phyloP scores from a whole-genome alignment of 1,140 invertebrate species.

The Leptinotarsa defecta region DNA sequence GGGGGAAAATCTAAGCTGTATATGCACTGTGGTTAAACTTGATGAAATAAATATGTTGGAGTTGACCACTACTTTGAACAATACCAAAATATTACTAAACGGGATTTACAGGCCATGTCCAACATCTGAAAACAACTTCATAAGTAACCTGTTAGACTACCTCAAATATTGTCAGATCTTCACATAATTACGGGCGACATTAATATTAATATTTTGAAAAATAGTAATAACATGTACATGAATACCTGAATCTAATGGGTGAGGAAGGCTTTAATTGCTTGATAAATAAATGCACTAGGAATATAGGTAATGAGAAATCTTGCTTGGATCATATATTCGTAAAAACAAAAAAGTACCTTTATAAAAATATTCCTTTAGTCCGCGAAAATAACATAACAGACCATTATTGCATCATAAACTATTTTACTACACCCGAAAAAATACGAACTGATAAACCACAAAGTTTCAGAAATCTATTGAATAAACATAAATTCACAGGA shows the following conservation, averaged over 20 bases:
- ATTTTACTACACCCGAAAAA: no score
- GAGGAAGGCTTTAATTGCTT: background rate
- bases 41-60: background rate
- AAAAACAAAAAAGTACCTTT: background rate
- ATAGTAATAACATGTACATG: background rate
- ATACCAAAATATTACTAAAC: background rate
- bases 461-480: no score
- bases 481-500: no score
- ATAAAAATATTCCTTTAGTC: background rate
- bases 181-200: background rate
- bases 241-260: background rate
- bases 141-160: background rate
- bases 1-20: no score
- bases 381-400: background rate
- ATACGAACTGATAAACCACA: no score
- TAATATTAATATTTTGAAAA: background rate
- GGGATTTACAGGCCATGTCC: background rate
- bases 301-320: background rate
- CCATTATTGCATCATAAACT: background rate
- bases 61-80: background rate
- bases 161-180: background rate
- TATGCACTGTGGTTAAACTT: background rate
- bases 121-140: slow-evolving; percentile 3
- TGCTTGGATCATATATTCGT: background rate
- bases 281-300: background rate